A percentile compares a stretch with the other conserved stretches of the same genome.
Evolutionary conservation across 2,113 vertebrate species (phyloP).

Genomic region (Myrmecobius fasciatus): DNA sequence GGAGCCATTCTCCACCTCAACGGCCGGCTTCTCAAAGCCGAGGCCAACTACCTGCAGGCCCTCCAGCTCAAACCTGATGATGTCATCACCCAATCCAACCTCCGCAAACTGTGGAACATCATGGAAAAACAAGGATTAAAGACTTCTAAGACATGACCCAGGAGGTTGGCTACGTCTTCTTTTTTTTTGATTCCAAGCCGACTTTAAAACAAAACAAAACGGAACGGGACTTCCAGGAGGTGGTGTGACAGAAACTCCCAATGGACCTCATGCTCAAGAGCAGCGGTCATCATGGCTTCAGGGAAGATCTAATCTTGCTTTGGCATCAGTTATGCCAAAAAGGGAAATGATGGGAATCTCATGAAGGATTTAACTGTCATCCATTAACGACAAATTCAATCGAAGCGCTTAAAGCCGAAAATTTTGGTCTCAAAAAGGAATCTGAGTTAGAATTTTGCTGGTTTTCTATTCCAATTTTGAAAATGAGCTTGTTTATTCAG

Average conservation of each 20-base stretch:
- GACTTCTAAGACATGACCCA: conserved; percentile 90
- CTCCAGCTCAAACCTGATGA: conserved; percentile 97
- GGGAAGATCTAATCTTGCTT: conserved; percentile 72
- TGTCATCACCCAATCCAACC: conserved; percentile 97
- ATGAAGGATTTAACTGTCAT: conserved; percentile 72
- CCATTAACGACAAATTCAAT: conserved; percentile 67
- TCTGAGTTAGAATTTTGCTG: conserved; percentile 65
- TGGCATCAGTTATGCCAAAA: conserved; percentile 73
- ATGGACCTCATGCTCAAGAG: conserved; percentile 62
- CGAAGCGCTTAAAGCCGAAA: conserved; percentile 81
- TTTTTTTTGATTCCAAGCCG: conserved; percentile 11
- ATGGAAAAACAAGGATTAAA: conserved; percentile 99
- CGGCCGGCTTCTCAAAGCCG: conserved; percentile 93
- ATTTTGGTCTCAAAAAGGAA: conserved; percentile 74
- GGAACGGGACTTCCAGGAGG: conserved; percentile 67
- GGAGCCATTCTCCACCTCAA: conserved; percentile 99
- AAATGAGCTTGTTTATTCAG: conserved; percentile 73
- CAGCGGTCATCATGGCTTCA: conserved; percentile 75
- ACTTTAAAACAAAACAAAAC: conserved; percentile 43
- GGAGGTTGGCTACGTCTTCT: conserved; percentile 25
- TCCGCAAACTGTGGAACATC: conserved; percentile 99
- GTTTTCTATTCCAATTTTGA: conserved; percentile 70
- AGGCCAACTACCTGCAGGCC: conserved; percentile 96
- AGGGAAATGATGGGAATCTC: conserved; percentile 70
- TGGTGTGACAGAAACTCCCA: conserved; percentile 57